Base-by-base conservation (phyloP, 1,140 invertebrate genomes). In the Scylla paramamosain region DNA sequence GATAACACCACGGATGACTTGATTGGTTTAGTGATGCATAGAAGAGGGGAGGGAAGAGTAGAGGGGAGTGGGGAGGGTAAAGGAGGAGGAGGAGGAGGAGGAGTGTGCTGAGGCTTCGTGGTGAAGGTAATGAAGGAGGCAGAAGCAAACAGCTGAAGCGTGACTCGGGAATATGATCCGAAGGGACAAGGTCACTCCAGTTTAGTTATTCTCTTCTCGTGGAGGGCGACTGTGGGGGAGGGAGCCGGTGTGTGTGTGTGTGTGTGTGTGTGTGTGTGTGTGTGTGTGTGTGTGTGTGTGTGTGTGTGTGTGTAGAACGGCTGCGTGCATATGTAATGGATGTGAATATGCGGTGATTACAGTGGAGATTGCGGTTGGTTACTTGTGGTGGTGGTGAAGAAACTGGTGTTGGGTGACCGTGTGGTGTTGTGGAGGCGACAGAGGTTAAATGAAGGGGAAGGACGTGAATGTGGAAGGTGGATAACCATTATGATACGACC, bases 191-290 rank as follows among this genome's bases (percentile, higher is more conserved):
- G 67, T 77, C 67, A 77, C 20, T 77, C 67, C n/a, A 77, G 67
- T 77, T 77, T 77, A 25, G n/a, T 77, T 77, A 77, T 77, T 77
- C 67, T n/a, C n/a, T 77, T 77, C 67, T 77, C 67, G 67, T 77
- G 67, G 67, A n/a, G 67, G 67, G 67, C 67, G 67, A n/a, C 16
- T 77, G 67, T 77, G 67, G 67, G 67, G 67, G 67, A 77, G 67
- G 67, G 67, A 77, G 52, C 52, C 16, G 52, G 52, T 59, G 52
- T 59, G 52, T 59, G 52, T 59, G 52, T 59, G 52, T 59, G 52
- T 59, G 52, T 59, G 52, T 59, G 52, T 59, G 52, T 59, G 52
- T 59, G 52, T 59, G 52, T 59, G 52, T 59, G 52, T 59, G 16
- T 59, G 52, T 59, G 52, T 59, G 16, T 59, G 52, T 59, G 52